Evolutionary conservation across 2,888 invertebrate species (phyloP).

Genomic region (Patella ulyssiponensis): DNA sequence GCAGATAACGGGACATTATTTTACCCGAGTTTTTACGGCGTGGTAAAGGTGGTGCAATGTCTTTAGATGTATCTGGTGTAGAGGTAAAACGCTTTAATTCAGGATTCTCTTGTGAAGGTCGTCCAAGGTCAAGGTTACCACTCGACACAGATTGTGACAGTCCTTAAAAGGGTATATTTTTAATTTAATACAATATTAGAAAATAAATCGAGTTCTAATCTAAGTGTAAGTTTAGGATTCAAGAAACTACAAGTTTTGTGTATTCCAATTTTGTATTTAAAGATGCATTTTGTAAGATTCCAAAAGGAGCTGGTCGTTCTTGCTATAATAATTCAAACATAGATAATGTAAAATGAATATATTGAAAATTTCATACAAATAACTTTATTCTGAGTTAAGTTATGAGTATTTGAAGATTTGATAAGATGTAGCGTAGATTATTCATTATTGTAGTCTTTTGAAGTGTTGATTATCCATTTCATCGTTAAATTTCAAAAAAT

Average conservation of each 20-base stretch:
- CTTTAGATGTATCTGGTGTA: background rate
- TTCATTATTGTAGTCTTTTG: too few relatives aligned
- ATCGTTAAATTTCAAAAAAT: too few relatives aligned
- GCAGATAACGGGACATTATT: background rate
- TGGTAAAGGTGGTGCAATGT: background rate
- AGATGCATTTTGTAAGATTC: background rate
- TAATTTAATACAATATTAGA: background rate
- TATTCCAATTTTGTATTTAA: background rate
- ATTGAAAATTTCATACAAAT: too few relatives aligned
- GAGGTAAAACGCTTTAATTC: background rate
- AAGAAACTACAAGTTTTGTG: background rate
- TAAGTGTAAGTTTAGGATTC: background rate
- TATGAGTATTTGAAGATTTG: too few relatives aligned
- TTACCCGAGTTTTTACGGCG: background rate
- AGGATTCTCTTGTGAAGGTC: background rate
- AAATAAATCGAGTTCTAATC: background rate
- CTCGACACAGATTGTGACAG: constrained; percentile 7
- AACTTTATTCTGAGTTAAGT: too few relatives aligned
- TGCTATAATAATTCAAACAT: too few relatives aligned
- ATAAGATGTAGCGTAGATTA: too few relatives aligned
- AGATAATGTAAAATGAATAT: too few relatives aligned
- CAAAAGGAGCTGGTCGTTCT: too few relatives aligned
- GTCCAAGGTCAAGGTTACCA: background rate
- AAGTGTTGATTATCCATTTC: too few relatives aligned
- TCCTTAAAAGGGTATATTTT: background rate